phyloP scores from a whole-genome alignment of 2,113 vertebrate genomes.

The Paramisgurnus dabryanus region DNA sequence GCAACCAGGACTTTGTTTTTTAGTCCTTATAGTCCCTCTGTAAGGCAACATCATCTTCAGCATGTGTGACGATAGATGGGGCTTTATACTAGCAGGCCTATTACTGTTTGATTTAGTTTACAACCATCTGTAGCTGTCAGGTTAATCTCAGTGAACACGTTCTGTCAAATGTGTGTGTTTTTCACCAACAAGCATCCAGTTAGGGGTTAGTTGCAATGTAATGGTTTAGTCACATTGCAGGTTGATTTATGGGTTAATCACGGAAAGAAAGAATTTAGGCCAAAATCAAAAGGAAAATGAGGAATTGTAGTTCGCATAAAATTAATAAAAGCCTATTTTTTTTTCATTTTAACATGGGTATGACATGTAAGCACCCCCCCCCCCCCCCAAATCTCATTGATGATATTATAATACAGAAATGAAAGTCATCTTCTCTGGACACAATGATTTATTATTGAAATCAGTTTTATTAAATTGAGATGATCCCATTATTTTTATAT shows the following conservation, averaged over 20 bases:
- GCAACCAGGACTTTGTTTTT: not conserved
- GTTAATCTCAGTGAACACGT: not conserved
- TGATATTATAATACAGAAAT: too few species aligned
- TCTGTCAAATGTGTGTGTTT: not conserved
- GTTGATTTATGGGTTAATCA: not conserved
- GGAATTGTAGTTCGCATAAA: not conserved
- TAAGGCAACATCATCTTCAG: not conserved
- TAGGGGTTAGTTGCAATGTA: not conserved
- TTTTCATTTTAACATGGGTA: too few species aligned
- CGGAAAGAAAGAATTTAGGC: not conserved
- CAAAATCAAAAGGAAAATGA: not conserved
- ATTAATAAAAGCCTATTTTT: too few species aligned
- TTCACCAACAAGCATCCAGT: not conserved
- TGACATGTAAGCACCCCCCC: not conserved
- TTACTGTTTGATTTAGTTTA: slow-evolving; percentile 1
- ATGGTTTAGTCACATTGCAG: not conserved
- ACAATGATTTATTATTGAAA: too few species aligned
- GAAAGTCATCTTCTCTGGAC: too few species aligned
- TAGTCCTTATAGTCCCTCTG: not conserved
- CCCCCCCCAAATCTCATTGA: too few species aligned
- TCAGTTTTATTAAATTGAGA: too few species aligned
- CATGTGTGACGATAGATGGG: not conserved
- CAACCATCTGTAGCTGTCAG: slow-evolving; percentile 40
- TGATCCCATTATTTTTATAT: too few species aligned
- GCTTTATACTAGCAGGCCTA: not conserved